phyloP scores from a whole-genome alignment of 2,888 invertebrate species.

The Hypena proboscidalis region DNA sequence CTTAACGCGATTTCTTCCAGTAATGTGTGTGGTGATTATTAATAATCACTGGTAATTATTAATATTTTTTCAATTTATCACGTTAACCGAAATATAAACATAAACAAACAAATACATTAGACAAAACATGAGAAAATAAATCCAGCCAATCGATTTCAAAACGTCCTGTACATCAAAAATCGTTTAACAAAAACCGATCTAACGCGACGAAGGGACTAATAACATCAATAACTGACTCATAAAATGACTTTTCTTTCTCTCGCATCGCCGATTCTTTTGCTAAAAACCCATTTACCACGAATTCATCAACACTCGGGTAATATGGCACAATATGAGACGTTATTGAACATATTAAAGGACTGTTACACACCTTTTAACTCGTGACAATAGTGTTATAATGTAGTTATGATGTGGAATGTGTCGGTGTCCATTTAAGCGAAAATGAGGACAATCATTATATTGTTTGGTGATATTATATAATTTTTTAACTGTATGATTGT shows the following conservation, averaged over 20 bases:
- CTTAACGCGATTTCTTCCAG: too few species aligned
- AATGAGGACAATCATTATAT: too few species aligned
- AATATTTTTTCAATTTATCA: too few species aligned
- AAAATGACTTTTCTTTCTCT: constrained; percentile 56
- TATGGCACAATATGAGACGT: too few species aligned
- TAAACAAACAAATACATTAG: too few species aligned
- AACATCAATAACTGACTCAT: constrained; percentile 62
- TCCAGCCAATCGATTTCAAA: constrained; percentile 11
- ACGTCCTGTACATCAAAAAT: constrained; percentile 58
- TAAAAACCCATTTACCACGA: constrained; percentile 57
- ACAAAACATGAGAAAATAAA: too few species aligned
- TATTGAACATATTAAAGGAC: constrained; percentile 61
- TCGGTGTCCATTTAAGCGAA: constrained; percentile 41
- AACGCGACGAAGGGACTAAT: constrained; percentile 67
- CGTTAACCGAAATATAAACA: too few species aligned
- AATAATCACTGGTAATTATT: too few species aligned
- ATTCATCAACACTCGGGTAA: constrained; percentile 64
- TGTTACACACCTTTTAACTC: constrained; percentile 57
- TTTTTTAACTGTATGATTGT: too few species aligned
- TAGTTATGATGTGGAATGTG: constrained; percentile 47
- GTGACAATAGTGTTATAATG: constrained; percentile 36
- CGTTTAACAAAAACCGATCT: constrained; percentile 63
- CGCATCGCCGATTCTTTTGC: constrained; percentile 66
- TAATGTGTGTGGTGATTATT: too few species aligned
- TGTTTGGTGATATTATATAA: too few species aligned